Evolutionary conservation across 2,888 invertebrate genomes (phyloP).

Genomic region (Melangyna quadrimaculata): DNA sequence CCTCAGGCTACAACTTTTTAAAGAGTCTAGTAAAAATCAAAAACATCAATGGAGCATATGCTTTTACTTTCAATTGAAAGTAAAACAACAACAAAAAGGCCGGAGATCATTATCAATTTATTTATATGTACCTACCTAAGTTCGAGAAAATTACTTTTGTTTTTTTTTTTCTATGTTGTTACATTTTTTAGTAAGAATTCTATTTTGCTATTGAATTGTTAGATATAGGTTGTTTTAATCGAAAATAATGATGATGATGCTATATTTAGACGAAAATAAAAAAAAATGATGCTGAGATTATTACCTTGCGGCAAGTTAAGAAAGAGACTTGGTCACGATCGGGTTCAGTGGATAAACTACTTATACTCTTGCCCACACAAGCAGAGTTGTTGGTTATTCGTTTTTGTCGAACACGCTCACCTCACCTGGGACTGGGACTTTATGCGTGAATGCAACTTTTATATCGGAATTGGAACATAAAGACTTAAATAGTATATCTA

Average conservation of each 20-base stretch:
- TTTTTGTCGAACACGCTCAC: not conserved
- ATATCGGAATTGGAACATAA: not conserved
- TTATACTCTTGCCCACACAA: not conserved
- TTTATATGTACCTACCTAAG: not conserved
- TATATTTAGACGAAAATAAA: not conserved
- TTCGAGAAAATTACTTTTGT: not conserved
- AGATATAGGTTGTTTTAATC: not conserved
- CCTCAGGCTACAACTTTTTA: not conserved
- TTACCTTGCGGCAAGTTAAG: not conserved
- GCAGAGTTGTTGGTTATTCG: not conserved
- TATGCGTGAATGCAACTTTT: not conserved
- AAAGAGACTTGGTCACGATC: conserved; percentile 1
- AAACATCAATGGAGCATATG: not conserved
- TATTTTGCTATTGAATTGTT: conserved; percentile 2
- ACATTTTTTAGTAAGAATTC: not conserved
- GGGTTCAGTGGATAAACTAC: not conserved
- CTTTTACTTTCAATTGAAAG: conserved; percentile 58
- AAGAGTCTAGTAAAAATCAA: not conserved
- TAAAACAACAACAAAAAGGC: not conserved
- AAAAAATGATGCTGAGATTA: not conserved
- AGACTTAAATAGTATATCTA: not conserved
- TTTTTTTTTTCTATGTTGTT: not conserved
- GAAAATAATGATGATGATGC: not conserved
- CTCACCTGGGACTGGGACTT: not conserved
- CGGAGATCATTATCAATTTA: conserved; percentile 17